A percentile compares a stretch with the other conserved stretches of the same genome.
Evolutionary conservation across 2,888 invertebrate species (phyloP).

Genomic region (Cybosia mesomella): DNA sequence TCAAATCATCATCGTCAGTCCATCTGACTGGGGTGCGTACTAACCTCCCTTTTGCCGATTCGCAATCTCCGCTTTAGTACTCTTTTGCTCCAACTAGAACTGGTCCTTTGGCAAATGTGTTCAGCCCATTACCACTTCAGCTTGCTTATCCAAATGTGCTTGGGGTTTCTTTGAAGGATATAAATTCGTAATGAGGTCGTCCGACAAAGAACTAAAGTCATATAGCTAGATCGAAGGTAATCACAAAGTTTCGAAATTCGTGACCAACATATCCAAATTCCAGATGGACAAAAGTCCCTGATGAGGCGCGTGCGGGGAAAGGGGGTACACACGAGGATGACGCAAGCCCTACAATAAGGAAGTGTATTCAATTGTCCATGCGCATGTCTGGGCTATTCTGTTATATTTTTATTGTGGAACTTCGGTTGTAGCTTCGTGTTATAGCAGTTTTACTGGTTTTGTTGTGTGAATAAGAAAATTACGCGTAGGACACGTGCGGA

Average conservation of each 20-base stretch:
- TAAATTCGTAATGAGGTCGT: neutral
- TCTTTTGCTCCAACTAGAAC: too few species aligned
- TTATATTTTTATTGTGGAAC: slow-evolving; percentile 8
- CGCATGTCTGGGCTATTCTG: slow-evolving; percentile 59
- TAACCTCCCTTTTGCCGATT: too few species aligned
- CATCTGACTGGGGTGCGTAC: too few species aligned
- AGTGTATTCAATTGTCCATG: slow-evolving; percentile 75
- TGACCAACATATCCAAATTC: slow-evolving; percentile 26
- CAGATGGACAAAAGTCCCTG: slow-evolving; percentile 29
- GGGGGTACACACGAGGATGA: slow-evolving; percentile 54
- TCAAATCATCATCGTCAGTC: too few species aligned
- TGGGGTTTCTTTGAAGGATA: neutral
- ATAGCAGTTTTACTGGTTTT: neutral
- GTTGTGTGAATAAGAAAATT: neutral
- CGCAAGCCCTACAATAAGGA: slow-evolving; percentile 77
- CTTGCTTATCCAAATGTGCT: neutral
- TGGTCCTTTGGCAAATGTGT: too few species aligned
- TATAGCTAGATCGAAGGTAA: too few species aligned
- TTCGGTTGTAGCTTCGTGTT: slow-evolving; percentile 1
- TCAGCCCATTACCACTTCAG: too few species aligned
- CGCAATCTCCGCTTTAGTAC: too few species aligned
- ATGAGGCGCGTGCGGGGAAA: slow-evolving; percentile 15
- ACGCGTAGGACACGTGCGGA: neutral
- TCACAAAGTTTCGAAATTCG: slow-evolving; percentile 26
- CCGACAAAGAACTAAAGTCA: neutral